Conservation (phyloP, 1,140 invertebrate species). For the Cardiocondyla obscurior region DNA sequence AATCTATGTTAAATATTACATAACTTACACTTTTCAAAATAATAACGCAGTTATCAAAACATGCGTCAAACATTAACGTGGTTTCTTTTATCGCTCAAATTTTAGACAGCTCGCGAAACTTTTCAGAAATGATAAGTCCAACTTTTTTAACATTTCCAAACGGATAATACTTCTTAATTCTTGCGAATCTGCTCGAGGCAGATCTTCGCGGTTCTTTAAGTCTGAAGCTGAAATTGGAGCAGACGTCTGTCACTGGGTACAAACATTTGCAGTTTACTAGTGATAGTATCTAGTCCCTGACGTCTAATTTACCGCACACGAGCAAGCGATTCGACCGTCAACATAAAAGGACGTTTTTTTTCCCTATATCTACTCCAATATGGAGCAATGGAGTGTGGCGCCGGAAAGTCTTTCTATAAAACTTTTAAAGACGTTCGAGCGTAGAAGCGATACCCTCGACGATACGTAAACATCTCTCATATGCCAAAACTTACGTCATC, state of each 20-base stretch:
- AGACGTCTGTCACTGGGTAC: constrained; percentile 18
- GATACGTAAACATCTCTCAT: constrained; percentile 34
- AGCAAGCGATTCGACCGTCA: constrained; percentile 26
- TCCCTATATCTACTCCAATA: constrained; percentile 55
- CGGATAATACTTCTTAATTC: constrained; percentile 16
- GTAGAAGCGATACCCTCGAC: constrained; percentile 2
- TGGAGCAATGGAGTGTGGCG: constrained; percentile 54
- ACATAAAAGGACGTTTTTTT: constrained; percentile 53
- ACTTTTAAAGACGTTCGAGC: constrained; percentile 60
- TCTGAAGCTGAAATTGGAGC: neutral
- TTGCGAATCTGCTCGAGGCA: neutral
- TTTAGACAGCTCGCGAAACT: neutral
- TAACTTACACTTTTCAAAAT: neutral
- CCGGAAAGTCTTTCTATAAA: constrained; percentile 54
- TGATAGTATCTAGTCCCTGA: constrained; percentile 49
- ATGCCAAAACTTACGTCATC: constrained; percentile 27
- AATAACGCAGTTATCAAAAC: constrained; percentile 16
- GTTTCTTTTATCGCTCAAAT: neutral
- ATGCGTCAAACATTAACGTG: neutral
- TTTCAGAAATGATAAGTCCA: neutral
- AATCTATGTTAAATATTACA: neutral
- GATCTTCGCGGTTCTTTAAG: constrained; percentile 9
- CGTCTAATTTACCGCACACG: constrained; percentile 55
- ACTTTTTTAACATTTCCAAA: constrained; percentile 4
- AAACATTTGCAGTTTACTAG: constrained; percentile 46